Evolutionary conservation across 92 coral and sea anemone genomes (phyloP).

Genomic region (Siderastrea radians): DNA sequence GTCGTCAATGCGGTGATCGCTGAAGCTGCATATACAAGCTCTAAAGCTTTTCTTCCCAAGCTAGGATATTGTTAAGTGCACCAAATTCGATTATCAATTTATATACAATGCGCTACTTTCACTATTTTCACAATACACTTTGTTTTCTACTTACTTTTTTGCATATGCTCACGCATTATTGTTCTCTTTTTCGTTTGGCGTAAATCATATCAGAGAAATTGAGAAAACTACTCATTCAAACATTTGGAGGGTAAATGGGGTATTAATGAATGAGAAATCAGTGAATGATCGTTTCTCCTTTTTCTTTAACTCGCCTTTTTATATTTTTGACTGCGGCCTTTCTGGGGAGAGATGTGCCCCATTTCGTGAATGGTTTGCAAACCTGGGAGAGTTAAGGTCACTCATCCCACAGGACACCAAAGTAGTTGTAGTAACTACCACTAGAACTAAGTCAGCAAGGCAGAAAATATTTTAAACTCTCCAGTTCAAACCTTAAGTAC

Average conservation of each 20-base stretch:
- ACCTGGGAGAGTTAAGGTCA: conserved; percentile 57
- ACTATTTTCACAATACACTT: too few species aligned
- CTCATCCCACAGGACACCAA: conserved; percentile 38
- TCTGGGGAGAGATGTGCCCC: conserved; percentile 38
- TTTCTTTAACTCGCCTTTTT: too few species aligned
- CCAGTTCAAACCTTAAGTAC: conserved; percentile 43
- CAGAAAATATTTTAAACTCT: conserved; percentile 9
- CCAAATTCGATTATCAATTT: too few species aligned
- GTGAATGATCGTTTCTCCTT: neutral
- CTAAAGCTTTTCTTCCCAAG: too few species aligned
- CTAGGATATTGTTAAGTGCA: too few species aligned
- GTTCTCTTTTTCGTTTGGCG: too few species aligned
- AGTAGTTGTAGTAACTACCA: conserved; percentile 49
- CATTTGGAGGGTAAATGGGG: neutral
- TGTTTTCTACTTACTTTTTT: too few species aligned
- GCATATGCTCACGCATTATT: too few species aligned
- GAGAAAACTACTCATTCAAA: too few species aligned
- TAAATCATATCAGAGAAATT: too few species aligned
- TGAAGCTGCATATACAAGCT: too few species aligned
- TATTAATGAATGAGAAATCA: neutral
- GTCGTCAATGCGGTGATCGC: neutral
- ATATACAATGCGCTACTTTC: too few species aligned
- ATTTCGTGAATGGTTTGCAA: conserved; percentile 64
- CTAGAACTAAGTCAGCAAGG: conserved; percentile 36
- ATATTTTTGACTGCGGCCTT: conserved; percentile 22